Percentiles rank a stretch among this genome's conserved stretches.
Evolutionary conservation across 2,888 invertebrate species (phyloP).

Genomic region (Carabus problematicus): DNA sequence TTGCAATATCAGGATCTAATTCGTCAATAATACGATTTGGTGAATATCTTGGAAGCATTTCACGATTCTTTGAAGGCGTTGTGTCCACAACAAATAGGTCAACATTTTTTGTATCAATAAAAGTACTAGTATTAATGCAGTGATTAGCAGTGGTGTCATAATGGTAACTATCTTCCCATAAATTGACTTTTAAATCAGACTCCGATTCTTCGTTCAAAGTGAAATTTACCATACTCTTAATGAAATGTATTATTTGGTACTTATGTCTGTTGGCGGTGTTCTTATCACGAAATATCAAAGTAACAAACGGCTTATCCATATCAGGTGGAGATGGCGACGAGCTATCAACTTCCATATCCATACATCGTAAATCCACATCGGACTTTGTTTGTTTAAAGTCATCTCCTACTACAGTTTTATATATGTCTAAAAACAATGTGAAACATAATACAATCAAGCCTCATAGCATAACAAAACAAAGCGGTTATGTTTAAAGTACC

Average conservation of each 20-base stretch:
- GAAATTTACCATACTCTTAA: conserved; percentile 20
- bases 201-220: conserved; percentile 15
- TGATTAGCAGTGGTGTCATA: conserved; percentile 19
- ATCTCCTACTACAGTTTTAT: not conserved
- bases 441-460: not conserved
- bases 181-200: conserved; percentile 19
- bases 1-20: conserved; percentile 39
- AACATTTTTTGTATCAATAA: conserved; percentile 47
- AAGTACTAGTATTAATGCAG: conserved; percentile 40
- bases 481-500: conserved; percentile 15
- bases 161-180: conserved; percentile 22
- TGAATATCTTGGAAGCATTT: conserved; percentile 16
- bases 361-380: conserved; percentile 28
- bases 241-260: conserved; percentile 20
- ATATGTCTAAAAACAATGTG: not conserved
- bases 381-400: conserved; percentile 14
- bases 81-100: conserved; percentile 61
- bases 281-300: conserved; percentile 31
- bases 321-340: conserved; percentile 8
- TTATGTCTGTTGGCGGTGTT: conserved; percentile 20
- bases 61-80: conserved; percentile 55
- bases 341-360: conserved; percentile 35
- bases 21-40: conserved; percentile 23
- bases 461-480: not conserved
- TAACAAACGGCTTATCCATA: conserved; percentile 34